Conservation (phyloP, 1,140 invertebrate species). For the Caenorhabditis briggsae region DNA sequence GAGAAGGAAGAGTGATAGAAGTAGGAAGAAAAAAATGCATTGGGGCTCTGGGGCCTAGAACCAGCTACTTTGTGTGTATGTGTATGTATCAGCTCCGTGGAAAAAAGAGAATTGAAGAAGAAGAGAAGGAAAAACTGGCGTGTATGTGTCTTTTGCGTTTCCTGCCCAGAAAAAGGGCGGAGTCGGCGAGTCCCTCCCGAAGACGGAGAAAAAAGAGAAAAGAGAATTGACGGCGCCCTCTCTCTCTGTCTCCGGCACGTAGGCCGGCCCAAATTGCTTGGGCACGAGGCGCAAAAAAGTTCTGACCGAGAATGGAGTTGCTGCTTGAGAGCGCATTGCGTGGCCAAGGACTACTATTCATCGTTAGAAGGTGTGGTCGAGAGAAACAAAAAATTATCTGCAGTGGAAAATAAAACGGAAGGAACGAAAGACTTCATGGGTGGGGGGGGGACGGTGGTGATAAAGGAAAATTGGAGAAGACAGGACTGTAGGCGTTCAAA, state of each 20-base stretch:
- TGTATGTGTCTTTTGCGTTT: constrained; percentile 50
- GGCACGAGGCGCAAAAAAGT: constrained; percentile 50
- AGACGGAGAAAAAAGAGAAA: constrained; percentile 8
- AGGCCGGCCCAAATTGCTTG: constrained; percentile 37
- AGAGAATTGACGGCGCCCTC: constrained; percentile 48
- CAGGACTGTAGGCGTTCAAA: constrained; percentile 38
- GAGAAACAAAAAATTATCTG: constrained; percentile 1
- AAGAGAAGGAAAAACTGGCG: constrained; percentile 29
- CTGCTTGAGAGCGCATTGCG: constrained; percentile 7
- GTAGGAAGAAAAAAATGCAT: constrained; percentile 16
- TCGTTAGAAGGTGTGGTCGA: background rate
- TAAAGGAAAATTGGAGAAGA: background rate
- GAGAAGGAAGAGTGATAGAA: constrained; percentile 52
- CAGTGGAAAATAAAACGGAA: background rate
- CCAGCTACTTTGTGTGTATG: constrained; percentile 51
- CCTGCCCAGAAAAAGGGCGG: constrained; percentile 53
- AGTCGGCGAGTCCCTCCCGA: constrained; percentile 42
- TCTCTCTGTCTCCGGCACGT: constrained; percentile 8
- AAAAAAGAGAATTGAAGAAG: constrained; percentile 8
- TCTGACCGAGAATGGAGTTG: background rate
- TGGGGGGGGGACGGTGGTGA: background rate
- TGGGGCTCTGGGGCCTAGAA: constrained; percentile 47
- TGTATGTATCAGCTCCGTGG: constrained; percentile 10
- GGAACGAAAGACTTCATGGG: constrained; percentile 15
- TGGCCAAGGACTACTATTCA: constrained; percentile 6